Evolutionary conservation across 2,888 invertebrate genomes (phyloP).

Genomic region (Drepanosiphum platanoidis): DNA sequence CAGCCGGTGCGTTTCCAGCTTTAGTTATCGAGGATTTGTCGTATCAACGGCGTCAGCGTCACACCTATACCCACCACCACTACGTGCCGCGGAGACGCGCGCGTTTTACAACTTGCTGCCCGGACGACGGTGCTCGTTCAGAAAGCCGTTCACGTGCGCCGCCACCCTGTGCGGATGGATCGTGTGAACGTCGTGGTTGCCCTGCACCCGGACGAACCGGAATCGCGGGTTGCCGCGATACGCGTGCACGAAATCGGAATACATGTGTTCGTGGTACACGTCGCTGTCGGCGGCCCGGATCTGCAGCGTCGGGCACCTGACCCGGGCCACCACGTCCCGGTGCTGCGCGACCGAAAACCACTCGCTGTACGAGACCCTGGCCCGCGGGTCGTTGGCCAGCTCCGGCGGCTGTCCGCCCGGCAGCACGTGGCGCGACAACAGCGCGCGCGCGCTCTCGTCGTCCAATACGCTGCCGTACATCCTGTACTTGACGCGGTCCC

Average conservation of each 20-base stretch:
- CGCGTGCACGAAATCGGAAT: not conserved
- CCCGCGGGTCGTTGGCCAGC: slow-evolving; percentile 9
- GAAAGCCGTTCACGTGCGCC: not conserved
- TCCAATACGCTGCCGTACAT: slow-evolving; percentile 63
- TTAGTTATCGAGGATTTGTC: no score
- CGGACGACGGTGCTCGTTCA: not conserved
- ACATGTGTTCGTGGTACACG: not conserved
- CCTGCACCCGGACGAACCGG: slow-evolving; percentile 62
- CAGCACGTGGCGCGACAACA: slow-evolving; percentile 15
- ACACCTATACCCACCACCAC: no score
- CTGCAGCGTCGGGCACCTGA: slow-evolving; percentile 33
- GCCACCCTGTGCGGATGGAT: slow-evolving; percentile 63
- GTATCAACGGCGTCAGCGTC: no score
- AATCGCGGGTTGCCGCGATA: not conserved
- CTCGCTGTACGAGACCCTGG: slow-evolving; percentile 7
- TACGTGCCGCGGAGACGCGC: no score
- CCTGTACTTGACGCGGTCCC: slow-evolving; percentile 62
- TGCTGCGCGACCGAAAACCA: slow-evolving; percentile 4
- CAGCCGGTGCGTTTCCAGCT: no score
- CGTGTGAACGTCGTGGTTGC: slow-evolving; percentile 65
- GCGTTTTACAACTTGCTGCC: not conserved
- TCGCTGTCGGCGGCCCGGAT: slow-evolving; percentile 27
- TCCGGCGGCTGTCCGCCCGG: not conserved
- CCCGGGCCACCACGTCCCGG: not conserved
- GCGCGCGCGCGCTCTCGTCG: slow-evolving; percentile 63